These are phyloP conservation scores for Heliothis subflexa DNA, from an alignment of 1,140 invertebrate species.

Conservation along the genomic window DNA sequence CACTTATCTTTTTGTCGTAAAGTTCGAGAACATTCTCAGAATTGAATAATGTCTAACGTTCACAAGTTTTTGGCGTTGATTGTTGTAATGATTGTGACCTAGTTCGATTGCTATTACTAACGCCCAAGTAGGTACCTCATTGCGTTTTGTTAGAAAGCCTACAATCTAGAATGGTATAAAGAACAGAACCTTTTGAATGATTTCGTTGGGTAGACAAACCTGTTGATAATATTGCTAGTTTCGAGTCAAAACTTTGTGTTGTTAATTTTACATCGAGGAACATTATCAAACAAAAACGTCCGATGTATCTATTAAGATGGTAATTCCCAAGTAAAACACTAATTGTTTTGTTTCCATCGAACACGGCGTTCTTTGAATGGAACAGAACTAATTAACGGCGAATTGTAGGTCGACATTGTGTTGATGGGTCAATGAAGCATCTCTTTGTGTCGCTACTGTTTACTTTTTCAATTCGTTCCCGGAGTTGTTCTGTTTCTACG, in stretches of 20 bases:
- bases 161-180: neutral
- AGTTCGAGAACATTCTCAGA: conserved; percentile 47
- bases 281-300: conserved; percentile 15
- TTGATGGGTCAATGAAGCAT: conserved; percentile 72
- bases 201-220: no score
- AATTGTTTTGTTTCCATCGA: conserved; percentile 64
- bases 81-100: conserved; percentile 79
- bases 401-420: conserved; percentile 75
- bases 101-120: conserved; percentile 57
- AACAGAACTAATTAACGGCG: conserved; percentile 71
- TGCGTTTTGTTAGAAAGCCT: conserved; percentile 4
- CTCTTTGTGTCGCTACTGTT: conserved; percentile 76
- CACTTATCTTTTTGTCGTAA: conserved; percentile 52
- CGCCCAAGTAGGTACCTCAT: neutral
- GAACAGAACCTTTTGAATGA: no score
- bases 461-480: conserved; percentile 76
- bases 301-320: conserved; percentile 37
- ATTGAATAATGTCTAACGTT: conserved; percentile 44
- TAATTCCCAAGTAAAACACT: conserved; percentile 50
- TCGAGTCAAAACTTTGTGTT: no score
- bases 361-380: conserved; percentile 68
- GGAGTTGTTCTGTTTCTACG: conserved; percentile 56
- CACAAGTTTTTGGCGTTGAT: conserved; percentile 70
- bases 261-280: neutral
- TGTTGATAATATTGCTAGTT: no score